phyloP scores from a whole-genome alignment of 2,888 invertebrate genomes.

The Crepidodera aurea region DNA sequence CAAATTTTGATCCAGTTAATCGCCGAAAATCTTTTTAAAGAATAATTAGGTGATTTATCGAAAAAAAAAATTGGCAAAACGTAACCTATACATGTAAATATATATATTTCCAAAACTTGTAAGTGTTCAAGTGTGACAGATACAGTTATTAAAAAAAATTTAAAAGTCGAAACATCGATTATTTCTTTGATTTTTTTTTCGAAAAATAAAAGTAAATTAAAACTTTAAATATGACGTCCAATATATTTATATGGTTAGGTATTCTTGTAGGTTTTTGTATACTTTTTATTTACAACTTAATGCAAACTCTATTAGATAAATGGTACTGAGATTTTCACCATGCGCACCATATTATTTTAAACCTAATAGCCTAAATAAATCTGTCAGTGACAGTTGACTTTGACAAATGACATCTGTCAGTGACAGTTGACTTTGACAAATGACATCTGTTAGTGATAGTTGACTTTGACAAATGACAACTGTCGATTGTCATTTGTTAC shows the following conservation, averaged over 20 bases:
- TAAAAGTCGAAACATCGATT: slow-evolving; percentile 16
- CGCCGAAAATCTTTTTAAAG: slow-evolving; percentile 17
- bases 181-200: slow-evolving; percentile 17
- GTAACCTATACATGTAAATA: slow-evolving; percentile 11
- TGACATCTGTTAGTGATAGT: no score
- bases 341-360: background rate
- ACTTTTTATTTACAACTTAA: background rate
- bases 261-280: slow-evolving; percentile 23
- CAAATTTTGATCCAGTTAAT: slow-evolving; percentile 16
- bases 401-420: no score
- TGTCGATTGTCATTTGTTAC: background rate
- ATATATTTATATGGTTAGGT: slow-evolving; percentile 21
- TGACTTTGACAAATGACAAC: no score
- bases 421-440: no score
- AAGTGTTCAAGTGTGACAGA: slow-evolving; percentile 19
- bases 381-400: no score
- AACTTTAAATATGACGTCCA: slow-evolving; percentile 24
- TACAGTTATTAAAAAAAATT: slow-evolving; percentile 9
- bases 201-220: slow-evolving; percentile 4
- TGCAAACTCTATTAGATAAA: background rate
- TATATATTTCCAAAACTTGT: slow-evolving; percentile 18
- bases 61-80: background rate
- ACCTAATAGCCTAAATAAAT: no score
- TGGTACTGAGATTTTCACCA: background rate
- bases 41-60: background rate